Conservation (phyloP, 2,888 invertebrate species). For the Hydrotaea diabolus region DNA sequence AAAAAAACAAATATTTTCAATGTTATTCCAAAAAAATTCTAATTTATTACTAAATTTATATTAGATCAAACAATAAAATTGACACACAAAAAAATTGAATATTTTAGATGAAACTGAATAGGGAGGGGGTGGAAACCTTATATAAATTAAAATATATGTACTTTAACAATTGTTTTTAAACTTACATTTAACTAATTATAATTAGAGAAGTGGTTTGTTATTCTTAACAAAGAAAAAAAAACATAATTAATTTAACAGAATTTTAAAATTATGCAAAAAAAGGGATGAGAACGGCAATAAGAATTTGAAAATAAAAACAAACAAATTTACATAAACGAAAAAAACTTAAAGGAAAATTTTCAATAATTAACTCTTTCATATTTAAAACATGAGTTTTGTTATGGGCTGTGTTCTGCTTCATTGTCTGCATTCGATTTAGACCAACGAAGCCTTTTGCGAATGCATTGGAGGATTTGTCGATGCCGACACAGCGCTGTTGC, state of each 20-base stretch:
- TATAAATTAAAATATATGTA: background rate
- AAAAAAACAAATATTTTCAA: background rate
- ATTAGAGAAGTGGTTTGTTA: slow-evolving; percentile 25
- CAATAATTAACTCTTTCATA: background rate
- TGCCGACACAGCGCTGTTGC: background rate
- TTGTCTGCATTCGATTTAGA: background rate
- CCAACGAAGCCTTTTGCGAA: slow-evolving; percentile 1
- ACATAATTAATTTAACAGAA: slow-evolving; percentile 33
- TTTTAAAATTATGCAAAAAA: slow-evolving; percentile 19
- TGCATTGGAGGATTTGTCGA: background rate
- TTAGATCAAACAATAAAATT: slow-evolving; percentile 14
- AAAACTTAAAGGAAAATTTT: background rate
- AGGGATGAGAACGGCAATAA: slow-evolving; percentile 22
- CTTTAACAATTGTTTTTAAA: slow-evolving; percentile 33
- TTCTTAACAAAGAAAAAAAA: slow-evolving; percentile 58
- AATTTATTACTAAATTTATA: slow-evolving; percentile 36
- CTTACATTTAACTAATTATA: slow-evolving; percentile 30
- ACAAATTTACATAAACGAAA: slow-evolving; percentile 32
- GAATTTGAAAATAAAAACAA: slow-evolving; percentile 39
- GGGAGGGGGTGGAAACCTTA: background rate
- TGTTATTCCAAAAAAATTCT: slow-evolving; percentile 18
- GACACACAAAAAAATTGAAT: background rate
- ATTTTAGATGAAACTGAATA: slow-evolving; percentile 4
- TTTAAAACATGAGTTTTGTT: too few species aligned
- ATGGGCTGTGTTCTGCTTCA: background rate